Base-by-base conservation (phyloP, 2,888 invertebrate species). In the Agonopterix arenella region DNA sequence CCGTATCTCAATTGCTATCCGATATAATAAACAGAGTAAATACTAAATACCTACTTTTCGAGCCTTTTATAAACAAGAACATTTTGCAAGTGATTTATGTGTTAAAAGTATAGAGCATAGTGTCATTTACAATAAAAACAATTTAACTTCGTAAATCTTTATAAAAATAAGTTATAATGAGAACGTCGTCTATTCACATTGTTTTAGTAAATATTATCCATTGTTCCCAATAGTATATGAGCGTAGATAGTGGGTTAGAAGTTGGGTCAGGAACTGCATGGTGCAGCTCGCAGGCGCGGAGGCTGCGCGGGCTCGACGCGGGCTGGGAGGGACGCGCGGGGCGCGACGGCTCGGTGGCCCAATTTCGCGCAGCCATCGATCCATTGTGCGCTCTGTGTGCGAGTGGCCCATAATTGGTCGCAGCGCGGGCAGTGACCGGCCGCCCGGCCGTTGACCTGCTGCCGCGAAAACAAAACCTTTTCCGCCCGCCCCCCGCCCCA, bases 351-450 rank as follows among this genome's bases (percentile, higher is more conserved):
- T 56, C 79, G 76, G 76, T 84, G 88, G 76, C 89, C 88, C 80
- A 85, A 88, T 86, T 89, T 83, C 68, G 80, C 75, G 76, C 73
- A 79, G 84, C 86, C 88, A 89, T 89, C 89, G 89, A 89, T 89
- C 89, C 88, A 89, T 89, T 89, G 89, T 89, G 80, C 82, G 84
- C 76, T 84, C 85, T 85, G 78, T 84, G 85, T 85, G 78, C 88
- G 86, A 89, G 86, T 89, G 88, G 86, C 88, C 86, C 89, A 88
- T 89, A 88, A 89, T 89, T 89, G 88, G 88, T 84, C 82, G 81
- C 80, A 81, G 82, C 81, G 73, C 83, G 86, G 85, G 80, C 89
- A 88, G 72, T 85, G 86, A 89, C 89, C 89, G 89, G 69, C 80
- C 80, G 76, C 60, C 68, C 80, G 85, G 85, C 80, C 86, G 70